phyloP scores from a whole-genome alignment of 2,888 invertebrate genomes.

The Dysmachus trigonus region DNA sequence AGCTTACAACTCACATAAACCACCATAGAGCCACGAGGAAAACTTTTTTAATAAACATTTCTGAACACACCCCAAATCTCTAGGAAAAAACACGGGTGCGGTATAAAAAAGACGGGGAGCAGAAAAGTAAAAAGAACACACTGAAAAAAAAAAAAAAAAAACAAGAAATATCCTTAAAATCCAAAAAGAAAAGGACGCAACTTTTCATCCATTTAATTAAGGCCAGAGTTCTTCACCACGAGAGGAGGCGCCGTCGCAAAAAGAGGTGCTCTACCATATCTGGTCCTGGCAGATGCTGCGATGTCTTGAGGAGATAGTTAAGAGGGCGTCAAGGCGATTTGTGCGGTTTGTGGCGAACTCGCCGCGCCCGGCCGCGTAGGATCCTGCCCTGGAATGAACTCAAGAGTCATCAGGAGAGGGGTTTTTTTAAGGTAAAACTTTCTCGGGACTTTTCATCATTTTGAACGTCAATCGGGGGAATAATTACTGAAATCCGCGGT shows the following conservation, averaged over 20 bases:
- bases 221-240: slow-evolving; percentile 20
- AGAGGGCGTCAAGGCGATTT: slow-evolving; percentile 19
- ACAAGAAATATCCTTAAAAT: neutral
- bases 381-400: neutral
- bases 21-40: neutral
- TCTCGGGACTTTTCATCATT: slow-evolving; percentile 9
- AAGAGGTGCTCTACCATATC: neutral
- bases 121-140: no score
- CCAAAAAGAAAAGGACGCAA: slow-evolving; percentile 37
- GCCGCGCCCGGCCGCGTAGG: neutral
- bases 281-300: neutral
- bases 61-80: neutral
- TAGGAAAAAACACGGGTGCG: neutral
- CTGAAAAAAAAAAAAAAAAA: neutral
- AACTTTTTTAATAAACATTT: slow-evolving; percentile 35
- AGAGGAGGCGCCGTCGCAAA: neutral
- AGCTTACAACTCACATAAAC: neutral
- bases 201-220: slow-evolving; percentile 49
- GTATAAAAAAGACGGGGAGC: neutral
- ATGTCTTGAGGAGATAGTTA: slow-evolving; percentile 11
- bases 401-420: neutral
- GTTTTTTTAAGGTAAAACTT: neutral
- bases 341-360: neutral
- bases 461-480: slow-evolving; percentile 8
- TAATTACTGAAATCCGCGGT: slow-evolving; percentile 1